phyloP scores from a whole-genome alignment of 2,113 vertebrate species.

The Choloepus hoffmanni region DNA sequence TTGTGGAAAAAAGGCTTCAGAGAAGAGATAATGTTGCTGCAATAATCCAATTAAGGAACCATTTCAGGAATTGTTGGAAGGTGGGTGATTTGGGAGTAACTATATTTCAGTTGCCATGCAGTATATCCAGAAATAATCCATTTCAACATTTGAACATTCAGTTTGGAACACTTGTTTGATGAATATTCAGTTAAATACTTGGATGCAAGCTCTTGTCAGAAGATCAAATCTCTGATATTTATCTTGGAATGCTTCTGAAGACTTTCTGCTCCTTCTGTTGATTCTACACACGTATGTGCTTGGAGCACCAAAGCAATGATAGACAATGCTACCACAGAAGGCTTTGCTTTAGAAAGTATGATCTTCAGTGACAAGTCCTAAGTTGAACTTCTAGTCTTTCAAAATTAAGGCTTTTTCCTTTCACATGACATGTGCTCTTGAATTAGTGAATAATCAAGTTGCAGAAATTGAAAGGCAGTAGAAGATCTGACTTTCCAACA shows the following conservation, averaged over 20 bases:
- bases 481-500: slow-evolving; percentile 92
- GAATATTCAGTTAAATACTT: too few species aligned
- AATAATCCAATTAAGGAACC: slow-evolving; percentile 79
- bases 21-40: background rate
- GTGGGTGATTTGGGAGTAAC: slow-evolving; percentile 93
- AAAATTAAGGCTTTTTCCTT: slow-evolving; percentile 89
- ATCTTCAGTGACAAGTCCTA: slow-evolving; percentile 94
- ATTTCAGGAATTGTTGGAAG: slow-evolving; percentile 95
- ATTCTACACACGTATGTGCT: slow-evolving; percentile 87
- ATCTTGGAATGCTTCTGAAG: slow-evolving; percentile 86
- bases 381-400: slow-evolving; percentile 94
- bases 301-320: slow-evolving; percentile 90
- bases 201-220: background rate
- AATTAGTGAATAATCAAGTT: too few species aligned
- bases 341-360: slow-evolving; percentile 93
- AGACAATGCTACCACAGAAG: slow-evolving; percentile 91
- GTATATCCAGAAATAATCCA: slow-evolving; percentile 93
- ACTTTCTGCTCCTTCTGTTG: slow-evolving; percentile 86
- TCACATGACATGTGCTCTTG: background rate
- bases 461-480: slow-evolving; percentile 91
- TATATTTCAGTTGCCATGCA: slow-evolving; percentile 92
- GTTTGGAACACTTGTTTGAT: too few species aligned
- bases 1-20: slow-evolving; percentile 35
- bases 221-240: slow-evolving; percentile 89
- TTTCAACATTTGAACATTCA: too few species aligned